These are phyloP conservation scores for Hypothenemus hampei DNA, from an alignment of 1,140 invertebrate species.

Conservation along the genomic window DNA sequence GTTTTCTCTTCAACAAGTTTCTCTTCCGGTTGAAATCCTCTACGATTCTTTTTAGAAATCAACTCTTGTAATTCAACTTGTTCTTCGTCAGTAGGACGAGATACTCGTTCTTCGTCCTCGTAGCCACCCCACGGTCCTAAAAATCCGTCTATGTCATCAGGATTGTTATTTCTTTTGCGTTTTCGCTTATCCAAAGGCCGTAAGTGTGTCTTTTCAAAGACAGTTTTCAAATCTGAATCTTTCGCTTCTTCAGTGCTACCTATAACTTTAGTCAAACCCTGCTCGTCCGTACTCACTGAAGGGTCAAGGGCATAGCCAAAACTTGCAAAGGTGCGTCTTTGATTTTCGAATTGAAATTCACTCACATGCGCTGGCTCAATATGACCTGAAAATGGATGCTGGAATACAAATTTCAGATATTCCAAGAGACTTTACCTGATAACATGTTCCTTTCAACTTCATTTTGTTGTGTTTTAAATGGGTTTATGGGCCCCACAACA, in stretches of 20 bases:
- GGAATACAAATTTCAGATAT: neutral
- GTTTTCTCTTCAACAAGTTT: constrained; percentile 93
- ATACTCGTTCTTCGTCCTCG: constrained; percentile 81
- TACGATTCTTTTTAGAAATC: constrained; percentile 84
- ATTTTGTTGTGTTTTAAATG: constrained; percentile 85
- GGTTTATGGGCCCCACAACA: constrained; percentile 84
- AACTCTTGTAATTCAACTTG: constrained; percentile 90
- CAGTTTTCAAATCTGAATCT: constrained; percentile 59
- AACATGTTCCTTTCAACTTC: constrained; percentile 85
- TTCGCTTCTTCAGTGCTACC: constrained; percentile 40
- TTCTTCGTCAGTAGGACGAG: constrained; percentile 89
- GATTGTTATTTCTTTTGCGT: constrained; percentile 83
- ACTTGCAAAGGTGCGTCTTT: constrained; percentile 89
- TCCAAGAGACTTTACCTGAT: constrained; percentile 46
- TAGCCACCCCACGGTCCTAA: constrained; percentile 96
- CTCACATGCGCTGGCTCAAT: constrained; percentile 93
- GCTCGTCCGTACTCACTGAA: constrained; percentile 64
- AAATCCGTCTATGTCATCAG: constrained; percentile 91
- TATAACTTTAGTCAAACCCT: constrained; percentile 62
- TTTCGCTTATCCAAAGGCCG: constrained; percentile 67
- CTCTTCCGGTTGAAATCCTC: constrained; percentile 79
- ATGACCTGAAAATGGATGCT: constrained; percentile 57
- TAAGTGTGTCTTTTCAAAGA: constrained; percentile 78
- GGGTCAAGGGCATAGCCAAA: constrained; percentile 97
- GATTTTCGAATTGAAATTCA: constrained; percentile 98